A percentile compares a stretch with the other conserved stretches of the same genome.
Conservation (phyloP, 2,113 vertebrate species). For the Syngnathus scovelli region DNA sequence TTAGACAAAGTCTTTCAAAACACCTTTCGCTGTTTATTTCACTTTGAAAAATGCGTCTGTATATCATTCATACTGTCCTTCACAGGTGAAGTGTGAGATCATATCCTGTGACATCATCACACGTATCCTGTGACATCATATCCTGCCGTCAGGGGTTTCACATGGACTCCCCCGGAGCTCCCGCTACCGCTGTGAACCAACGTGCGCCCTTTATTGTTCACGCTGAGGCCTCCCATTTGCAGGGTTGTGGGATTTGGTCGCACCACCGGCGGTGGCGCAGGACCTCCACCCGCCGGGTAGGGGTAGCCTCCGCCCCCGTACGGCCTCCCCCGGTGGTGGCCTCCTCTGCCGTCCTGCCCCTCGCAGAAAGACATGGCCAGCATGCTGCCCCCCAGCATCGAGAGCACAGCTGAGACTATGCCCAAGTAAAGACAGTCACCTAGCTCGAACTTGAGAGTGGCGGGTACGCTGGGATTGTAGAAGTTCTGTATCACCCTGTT, state of each 20-base stretch:
- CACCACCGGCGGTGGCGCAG: conserved; percentile 55
- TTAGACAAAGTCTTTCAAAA: not conserved
- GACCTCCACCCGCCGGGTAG: conserved; percentile 38
- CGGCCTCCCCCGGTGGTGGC: conserved; percentile 20
- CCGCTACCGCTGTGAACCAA: conserved; percentile 44
- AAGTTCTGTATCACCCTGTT: conserved; percentile 87
- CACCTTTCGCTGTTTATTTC: not conserved
- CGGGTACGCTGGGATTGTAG: conserved; percentile 74
- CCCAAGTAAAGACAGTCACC: conserved; percentile 90
- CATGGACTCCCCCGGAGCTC: conserved; percentile 22
- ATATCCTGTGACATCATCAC: conserved; percentile 41
- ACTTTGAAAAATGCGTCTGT: not conserved
- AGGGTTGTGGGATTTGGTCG: conserved; percentile 46
- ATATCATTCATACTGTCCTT: not conserved
- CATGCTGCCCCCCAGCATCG: conserved; percentile 81
- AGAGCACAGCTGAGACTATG: conserved; percentile 78
- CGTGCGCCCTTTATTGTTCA: conserved; percentile 38
- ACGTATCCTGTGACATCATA: conserved; percentile 75
- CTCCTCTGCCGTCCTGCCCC: conserved; percentile 21
- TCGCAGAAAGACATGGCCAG: conserved; percentile 80
- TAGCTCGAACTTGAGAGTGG: conserved; percentile 86
- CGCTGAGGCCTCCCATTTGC: conserved; percentile 35
- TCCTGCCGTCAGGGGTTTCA: conserved; percentile 54
- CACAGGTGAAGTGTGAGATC: not conserved
- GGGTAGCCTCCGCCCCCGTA: conserved; percentile 56